Evolutionary conservation across 2,113 vertebrate species (phyloP).

Genomic region (Corythornis cristatus): DNA sequence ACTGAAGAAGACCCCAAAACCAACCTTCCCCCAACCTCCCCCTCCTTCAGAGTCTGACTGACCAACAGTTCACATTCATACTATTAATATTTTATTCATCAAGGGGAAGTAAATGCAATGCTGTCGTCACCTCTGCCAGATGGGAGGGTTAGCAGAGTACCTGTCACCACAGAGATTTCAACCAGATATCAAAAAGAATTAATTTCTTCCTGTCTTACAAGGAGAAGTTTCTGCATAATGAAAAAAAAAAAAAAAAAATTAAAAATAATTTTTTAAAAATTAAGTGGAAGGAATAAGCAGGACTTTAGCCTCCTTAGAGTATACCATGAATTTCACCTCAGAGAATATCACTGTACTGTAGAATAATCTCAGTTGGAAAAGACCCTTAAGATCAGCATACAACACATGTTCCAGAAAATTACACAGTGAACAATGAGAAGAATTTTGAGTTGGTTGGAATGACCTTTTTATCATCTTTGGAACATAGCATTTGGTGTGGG

Average conservation of each 20-base stretch:
- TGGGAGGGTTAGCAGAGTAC: background rate
- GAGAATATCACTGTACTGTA: background rate
- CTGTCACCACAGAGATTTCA: background rate
- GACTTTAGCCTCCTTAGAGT: background rate
- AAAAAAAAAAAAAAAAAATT: background rate
- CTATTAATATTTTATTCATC: background rate
- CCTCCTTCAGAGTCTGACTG: background rate
- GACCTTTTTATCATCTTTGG: background rate
- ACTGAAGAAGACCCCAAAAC: background rate
- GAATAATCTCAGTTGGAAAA: background rate
- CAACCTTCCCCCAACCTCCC: background rate
- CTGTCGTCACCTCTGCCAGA: background rate
- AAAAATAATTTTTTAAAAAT: background rate
- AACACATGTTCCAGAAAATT: background rate
- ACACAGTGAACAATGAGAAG: background rate
- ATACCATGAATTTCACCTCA: background rate
- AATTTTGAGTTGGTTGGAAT: background rate
- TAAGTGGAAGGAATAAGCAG: background rate
- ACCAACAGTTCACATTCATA: background rate
- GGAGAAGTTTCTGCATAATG: background rate
- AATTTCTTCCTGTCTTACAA: background rate
- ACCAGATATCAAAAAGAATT: background rate
- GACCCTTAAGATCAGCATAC: background rate
- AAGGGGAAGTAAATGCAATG: background rate
- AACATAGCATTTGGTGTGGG: background rate